Evolutionary conservation across 2,797 vertebrate species (phyloP), one percentile per base, ranked within the genome.

Genomic region (Salmo trutta): DNA sequence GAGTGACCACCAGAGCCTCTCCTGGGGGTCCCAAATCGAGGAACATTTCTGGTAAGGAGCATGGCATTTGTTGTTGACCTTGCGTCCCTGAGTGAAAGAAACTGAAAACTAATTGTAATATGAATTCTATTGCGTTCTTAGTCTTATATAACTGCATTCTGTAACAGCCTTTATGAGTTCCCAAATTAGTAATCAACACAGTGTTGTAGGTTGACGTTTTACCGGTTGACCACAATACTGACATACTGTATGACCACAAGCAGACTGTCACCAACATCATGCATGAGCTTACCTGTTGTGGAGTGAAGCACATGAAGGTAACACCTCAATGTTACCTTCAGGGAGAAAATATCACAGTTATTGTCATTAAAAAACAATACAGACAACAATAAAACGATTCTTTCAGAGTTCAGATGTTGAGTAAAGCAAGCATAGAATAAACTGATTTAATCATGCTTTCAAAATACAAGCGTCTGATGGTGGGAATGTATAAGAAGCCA

Each of bases 231-330:
- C 19, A 5, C 56, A 59, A 8, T 59, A 59, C 5, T n/a, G 6
- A 6, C 56, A 21, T 59, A 47, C 41, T 47, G 41, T 47, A 10
- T 62, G 47, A 54, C 5, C n/a, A 71, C n/a, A 73, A n/a, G 53
- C 6, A 59, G 19, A 59, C 8, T 59, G 21, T 71, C 33, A 31
- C 17, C 7, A 66, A 53, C 31, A 72, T 10, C 52, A 31, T 33
- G 53, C 31, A 69, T 41, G 4, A 6, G 51, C 75, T 86, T 88
- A 94, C 94, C 85, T 81, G 86, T 31, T 87, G 86, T 79, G 91
- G 90, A 71, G 91, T 90, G 85, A 94, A 92, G 83, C 86, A 91
- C 89, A 94, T 86, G n/a, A 91, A n/a, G n/a, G n/a, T n/a, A n/a
- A n/a, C n/a, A n/a, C 41, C 72, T 92, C 74, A 94, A 71, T 66